These are phyloP conservation scores for Anthopleura xanthogrammica DNA, from an alignment of 92 coral and sea anemone species.

Conservation along the genomic window DNA sequence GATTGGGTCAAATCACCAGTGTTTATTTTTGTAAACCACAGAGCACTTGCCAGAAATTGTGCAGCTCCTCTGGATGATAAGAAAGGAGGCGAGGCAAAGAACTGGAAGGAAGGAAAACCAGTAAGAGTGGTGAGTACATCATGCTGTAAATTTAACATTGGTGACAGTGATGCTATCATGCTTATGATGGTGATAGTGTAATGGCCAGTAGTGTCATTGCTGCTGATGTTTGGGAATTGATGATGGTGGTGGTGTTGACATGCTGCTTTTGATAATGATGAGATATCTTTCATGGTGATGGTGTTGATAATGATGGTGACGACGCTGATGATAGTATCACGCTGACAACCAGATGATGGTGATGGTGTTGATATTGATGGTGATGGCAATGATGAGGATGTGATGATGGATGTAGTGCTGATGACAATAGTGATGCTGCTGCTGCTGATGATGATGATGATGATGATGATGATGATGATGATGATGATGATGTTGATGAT, in stretches of 20 bases:
- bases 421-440: background rate
- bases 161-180: background rate
- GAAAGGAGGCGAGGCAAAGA: slow-evolving; percentile 78
- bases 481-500: background rate
- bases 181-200: no score
- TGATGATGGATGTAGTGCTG: background rate
- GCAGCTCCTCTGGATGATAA: slow-evolving; percentile 91
- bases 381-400: background rate
- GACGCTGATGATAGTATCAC: background rate
- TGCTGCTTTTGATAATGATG: no score
- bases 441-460: background rate
- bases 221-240: no score
- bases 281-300: background rate
- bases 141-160: no score
- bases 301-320: background rate
- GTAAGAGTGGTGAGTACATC: slow-evolving; percentile 86
- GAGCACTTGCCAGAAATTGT: slow-evolving; percentile 92
- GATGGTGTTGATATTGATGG: background rate
- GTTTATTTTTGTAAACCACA: background rate
- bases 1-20: background rate
- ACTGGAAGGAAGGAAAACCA: slow-evolving; percentile 96
- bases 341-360: no score
- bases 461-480: background rate
- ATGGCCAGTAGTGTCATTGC: no score
- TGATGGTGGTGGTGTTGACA: no score